These are phyloP conservation scores for Pachyseris speciosa DNA, from an alignment of 64 coral and sea anemone species.

Conservation along the genomic window DNA sequence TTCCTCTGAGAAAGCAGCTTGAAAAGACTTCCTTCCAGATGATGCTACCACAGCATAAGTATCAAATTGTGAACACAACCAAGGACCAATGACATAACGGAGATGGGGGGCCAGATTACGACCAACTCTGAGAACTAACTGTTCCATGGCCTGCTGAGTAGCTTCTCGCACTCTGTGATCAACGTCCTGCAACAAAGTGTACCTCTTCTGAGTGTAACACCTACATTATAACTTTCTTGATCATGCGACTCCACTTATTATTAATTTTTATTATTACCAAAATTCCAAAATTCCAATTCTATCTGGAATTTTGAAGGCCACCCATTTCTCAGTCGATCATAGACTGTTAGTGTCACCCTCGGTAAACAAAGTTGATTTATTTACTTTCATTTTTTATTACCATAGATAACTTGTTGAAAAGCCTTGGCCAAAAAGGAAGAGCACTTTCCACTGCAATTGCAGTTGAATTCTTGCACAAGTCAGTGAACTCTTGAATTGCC, in stretches of 20 bases:
- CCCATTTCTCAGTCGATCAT: too few species aligned
- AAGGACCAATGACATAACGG: slow-evolving; percentile 85
- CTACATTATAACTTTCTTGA: too few species aligned
- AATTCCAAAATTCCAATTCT: too few species aligned
- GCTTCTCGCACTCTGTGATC: slow-evolving; percentile 97
- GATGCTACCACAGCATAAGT: slow-evolving; percentile 88
- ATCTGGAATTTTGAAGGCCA: too few species aligned
- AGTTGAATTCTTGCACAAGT: slow-evolving; percentile 86
- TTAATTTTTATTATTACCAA: too few species aligned
- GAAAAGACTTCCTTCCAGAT: slow-evolving; percentile 74
- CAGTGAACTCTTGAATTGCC: slow-evolving; percentile 97
- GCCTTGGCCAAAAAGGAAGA: slow-evolving; percentile 92
- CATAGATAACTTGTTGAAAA: slow-evolving; percentile 92
- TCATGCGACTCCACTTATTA: too few species aligned
- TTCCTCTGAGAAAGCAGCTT: slow-evolving; percentile 72
- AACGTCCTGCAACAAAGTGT: slow-evolving; percentile 59
- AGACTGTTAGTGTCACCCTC: too few species aligned
- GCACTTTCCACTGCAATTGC: slow-evolving; percentile 78
- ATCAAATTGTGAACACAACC: slow-evolving; percentile 93
- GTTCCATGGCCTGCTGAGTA: slow-evolving; percentile 95
- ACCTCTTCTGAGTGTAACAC: too few species aligned
- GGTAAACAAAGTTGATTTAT: too few species aligned
- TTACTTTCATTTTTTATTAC: too few species aligned
- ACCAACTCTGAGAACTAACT: slow-evolving; percentile 79
- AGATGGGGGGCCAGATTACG: slow-evolving; percentile 94